phyloP scores from a whole-genome alignment of 2,113 vertebrate genomes.

The Chionis minor region DNA sequence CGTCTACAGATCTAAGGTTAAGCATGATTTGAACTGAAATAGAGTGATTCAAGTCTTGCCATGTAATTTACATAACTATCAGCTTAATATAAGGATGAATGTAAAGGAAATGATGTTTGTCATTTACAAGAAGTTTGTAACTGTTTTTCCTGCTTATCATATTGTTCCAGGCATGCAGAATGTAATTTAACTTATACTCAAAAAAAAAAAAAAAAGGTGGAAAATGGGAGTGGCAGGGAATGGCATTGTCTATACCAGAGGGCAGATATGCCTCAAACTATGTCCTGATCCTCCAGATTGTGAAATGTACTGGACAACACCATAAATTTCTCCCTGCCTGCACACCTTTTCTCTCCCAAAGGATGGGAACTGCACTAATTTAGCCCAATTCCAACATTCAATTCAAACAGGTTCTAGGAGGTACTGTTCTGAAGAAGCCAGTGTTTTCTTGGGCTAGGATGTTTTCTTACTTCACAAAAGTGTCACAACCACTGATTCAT shows the following conservation, averaged over 20 bases:
- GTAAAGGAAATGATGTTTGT: background rate
- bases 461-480: background rate
- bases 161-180: background rate
- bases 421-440: background rate
- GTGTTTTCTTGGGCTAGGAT: background rate
- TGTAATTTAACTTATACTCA: background rate
- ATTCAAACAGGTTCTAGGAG: background rate
- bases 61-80: background rate
- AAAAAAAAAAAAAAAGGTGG: background rate
- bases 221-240: background rate
- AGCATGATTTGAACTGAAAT: background rate
- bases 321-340: background rate
- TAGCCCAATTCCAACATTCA: background rate
- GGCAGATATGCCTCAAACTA: accelerated
- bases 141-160: background rate
- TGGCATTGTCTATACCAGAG: background rate
- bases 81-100: background rate
- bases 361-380: background rate
- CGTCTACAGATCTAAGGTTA: background rate
- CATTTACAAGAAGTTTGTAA: background rate
- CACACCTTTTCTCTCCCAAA: background rate
- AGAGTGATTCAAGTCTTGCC: background rate
- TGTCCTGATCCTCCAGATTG: background rate
- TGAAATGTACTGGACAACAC: no score
- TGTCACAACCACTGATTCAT: background rate